Conservation (phyloP, 2,888 invertebrate genomes). For the Hedya salicella region DNA sequence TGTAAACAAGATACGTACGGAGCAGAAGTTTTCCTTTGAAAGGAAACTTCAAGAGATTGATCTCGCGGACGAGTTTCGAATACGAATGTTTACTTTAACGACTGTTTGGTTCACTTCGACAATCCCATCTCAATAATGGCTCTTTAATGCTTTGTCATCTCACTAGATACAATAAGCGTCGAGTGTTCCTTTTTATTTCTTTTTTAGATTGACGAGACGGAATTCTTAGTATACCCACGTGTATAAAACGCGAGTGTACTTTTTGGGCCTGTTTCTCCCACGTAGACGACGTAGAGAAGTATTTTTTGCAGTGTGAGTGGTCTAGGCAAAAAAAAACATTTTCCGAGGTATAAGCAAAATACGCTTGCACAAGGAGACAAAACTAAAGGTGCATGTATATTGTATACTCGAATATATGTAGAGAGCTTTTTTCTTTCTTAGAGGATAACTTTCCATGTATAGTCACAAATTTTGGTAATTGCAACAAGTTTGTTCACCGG, state of each 20-base stretch:
- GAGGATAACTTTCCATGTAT: no score
- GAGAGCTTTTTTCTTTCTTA: no score
- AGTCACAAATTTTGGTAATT: no score
- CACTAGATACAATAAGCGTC: slow-evolving; percentile 10
- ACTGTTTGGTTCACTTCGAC: slow-evolving; percentile 31
- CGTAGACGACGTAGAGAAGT: no score
- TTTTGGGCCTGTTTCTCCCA: background rate
- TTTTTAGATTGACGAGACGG: background rate
- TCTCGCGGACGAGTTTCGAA: slow-evolving; percentile 30
- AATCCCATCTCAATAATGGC: slow-evolving; percentile 27
- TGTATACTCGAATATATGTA: no score
- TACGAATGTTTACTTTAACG: slow-evolving; percentile 25
- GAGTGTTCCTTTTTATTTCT: background rate
- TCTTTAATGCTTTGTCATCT: slow-evolving; percentile 31
- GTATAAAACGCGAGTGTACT: background rate
- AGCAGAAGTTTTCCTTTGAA: slow-evolving; percentile 28
- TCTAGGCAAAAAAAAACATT: no score
- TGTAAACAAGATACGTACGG: slow-evolving; percentile 47
- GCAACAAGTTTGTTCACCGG: no score
- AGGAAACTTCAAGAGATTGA: slow-evolving; percentile 31
- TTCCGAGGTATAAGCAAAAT: no score
- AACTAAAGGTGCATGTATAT: no score
- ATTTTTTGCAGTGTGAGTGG: no score
- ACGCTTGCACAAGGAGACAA: no score
- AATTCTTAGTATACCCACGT: background rate